Evolutionary conservation across 2,888 invertebrate species (phyloP), one percentile per base, ranked within the genome.

Genomic region (Girardia tigrina): DNA sequence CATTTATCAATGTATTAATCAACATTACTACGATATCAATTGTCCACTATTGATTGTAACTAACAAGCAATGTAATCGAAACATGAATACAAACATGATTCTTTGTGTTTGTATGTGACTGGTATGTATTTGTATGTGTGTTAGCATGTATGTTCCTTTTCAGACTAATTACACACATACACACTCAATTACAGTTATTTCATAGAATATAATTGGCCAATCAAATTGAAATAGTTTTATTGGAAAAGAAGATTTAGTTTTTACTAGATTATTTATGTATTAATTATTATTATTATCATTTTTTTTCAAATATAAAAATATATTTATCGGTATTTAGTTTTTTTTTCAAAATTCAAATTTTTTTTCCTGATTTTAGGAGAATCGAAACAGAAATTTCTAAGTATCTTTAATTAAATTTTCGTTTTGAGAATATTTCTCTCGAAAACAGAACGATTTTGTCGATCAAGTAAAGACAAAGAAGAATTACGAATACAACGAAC

Each of bases 181-280:
- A 16, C n/a, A 56, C 56, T 20, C 56, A 6, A 56, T 20, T 16
- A 56, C 56, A 56, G n/a, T 12, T 56, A 36, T 56, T 56, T 56
- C 56, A 56, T 56, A 8, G n/a, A n/a, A 56, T 23, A 12, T 6
- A 56, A 56, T 56, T 8, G 23, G n/a, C 56, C 56, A 56, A 56
- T 56, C 8, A 56, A 56, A 56, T 56, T 16, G 4, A 56, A 56
- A 56, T 23, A 23, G 56, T 56, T 56, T 56, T n/a, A n/a, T 20
- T 56, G 56, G 56, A 56, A 56, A 56, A 56, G 56, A 56, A 56
- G 23, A 56, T 56, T 56, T 56, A 56, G n/a, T n/a, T 56, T 6
- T n/a, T n/a, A n/a, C n/a, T 2, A 56, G 23, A 56, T 56, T 23
- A 56, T 56, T 56, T n/a, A n/a, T n/a, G n/a, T n/a, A 56, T 56